A percentile compares a stretch with the other conserved stretches of the same genome.
These are phyloP conservation scores for Dryadula phaetusa DNA, from an alignment of 2,888 invertebrate genomes.

Conservation along the genomic window DNA sequence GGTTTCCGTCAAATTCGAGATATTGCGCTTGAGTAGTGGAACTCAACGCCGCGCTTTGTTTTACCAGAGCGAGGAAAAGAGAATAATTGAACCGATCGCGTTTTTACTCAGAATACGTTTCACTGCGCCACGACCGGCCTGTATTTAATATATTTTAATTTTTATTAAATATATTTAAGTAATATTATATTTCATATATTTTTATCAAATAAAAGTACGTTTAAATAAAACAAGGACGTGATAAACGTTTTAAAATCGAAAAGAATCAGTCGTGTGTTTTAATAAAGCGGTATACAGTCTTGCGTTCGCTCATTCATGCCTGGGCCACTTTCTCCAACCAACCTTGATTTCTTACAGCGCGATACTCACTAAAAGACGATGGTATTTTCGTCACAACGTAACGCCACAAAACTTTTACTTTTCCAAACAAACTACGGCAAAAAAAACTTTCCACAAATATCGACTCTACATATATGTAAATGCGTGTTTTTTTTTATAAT, in stretches of 20 bases:
- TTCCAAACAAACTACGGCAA: slow-evolving; percentile 51
- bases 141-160: too few relatives aligned
- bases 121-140: too few relatives aligned
- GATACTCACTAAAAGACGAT: slow-evolving; percentile 64
- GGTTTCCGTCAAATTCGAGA: too few relatives aligned
- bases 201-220: too few relatives aligned
- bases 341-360: slow-evolving; percentile 78
- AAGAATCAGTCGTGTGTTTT: slow-evolving; percentile 6
- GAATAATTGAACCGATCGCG: too few relatives aligned
- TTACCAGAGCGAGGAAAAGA: too few relatives aligned
- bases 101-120: too few relatives aligned
- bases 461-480: slow-evolving; percentile 48
- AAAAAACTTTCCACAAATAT: slow-evolving; percentile 49
- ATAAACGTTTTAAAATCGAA: background rate
- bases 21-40: too few relatives aligned
- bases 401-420: slow-evolving; percentile 77
- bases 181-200: too few relatives aligned
- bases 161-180: too few relatives aligned
- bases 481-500: slow-evolving; percentile 45
- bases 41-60: too few relatives aligned
- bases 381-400: slow-evolving; percentile 66
- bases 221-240: background rate
- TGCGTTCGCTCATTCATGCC: slow-evolving; percentile 54
- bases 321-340: slow-evolving; percentile 80
- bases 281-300: slow-evolving; percentile 33